phyloP scores from a whole-genome alignment of 2,113 vertebrate species.

The Glaucidium brasilianum region DNA sequence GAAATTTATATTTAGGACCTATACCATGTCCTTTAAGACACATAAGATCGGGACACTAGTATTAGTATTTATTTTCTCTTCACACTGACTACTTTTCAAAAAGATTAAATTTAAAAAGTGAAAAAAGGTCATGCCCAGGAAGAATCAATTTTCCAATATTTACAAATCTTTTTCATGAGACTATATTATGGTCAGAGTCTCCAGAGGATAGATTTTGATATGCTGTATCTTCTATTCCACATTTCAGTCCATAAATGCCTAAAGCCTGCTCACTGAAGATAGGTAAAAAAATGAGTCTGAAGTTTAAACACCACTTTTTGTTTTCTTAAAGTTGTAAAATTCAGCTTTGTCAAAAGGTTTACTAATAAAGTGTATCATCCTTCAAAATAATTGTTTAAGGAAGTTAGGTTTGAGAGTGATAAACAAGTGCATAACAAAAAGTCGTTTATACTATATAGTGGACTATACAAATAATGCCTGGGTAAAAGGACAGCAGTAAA shows the following conservation, averaged over 20 bases:
- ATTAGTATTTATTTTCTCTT: not conserved
- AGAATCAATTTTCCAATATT: not conserved
- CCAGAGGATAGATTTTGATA: not conserved
- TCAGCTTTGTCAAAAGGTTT: not conserved
- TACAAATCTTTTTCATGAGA: not conserved
- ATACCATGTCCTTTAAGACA: not conserved
- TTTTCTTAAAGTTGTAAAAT: not conserved
- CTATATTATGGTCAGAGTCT: not conserved
- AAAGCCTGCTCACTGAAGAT: not conserved
- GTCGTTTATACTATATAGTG: not conserved
- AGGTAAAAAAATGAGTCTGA: not conserved
- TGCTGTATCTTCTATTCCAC: not conserved
- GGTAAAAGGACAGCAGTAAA: not conserved
- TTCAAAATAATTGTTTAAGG: not conserved
- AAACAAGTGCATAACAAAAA: not conserved
- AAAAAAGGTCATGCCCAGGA: not conserved
- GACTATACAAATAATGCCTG: not conserved
- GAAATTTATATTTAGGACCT: not conserved
- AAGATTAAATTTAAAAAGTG: not conserved
- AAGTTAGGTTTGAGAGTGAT: not conserved
- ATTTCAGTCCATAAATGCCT: not conserved
- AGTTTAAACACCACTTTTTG: not conserved
- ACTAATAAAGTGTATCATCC: not conserved
- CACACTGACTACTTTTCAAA: not conserved
- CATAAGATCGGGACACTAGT: not conserved